Evolutionary conservation across 1,140 invertebrate genomes (phyloP).

Genomic region (Bilobella aurantiaca): DNA sequence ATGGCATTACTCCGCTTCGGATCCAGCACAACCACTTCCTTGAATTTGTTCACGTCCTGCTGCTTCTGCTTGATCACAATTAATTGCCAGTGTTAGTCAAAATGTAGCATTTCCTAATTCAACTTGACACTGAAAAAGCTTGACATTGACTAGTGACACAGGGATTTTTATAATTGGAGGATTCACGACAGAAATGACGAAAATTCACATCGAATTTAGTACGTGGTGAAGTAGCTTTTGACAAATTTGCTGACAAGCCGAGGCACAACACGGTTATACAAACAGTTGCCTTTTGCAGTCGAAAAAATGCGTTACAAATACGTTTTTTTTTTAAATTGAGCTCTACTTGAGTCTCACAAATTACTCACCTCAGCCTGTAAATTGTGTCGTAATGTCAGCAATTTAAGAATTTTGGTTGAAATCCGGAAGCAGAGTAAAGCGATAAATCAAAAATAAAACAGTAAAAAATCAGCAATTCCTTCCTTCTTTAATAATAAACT

Average conservation of each 20-base stretch:
- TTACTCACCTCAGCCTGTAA: conserved; percentile 9
- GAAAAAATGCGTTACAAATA: too few species aligned
- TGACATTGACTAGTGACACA: too few species aligned
- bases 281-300: too few species aligned
- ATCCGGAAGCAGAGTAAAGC: conserved; percentile 6
- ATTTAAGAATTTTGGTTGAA: background rate
- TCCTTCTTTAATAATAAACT: background rate
- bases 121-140: background rate
- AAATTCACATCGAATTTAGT: too few species aligned
- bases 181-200: too few species aligned
- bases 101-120: background rate
- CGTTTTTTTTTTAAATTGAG: too few species aligned
- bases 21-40: conserved; percentile 91
- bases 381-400: background rate
- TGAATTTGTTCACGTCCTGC: conserved; percentile 84
- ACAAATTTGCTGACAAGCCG: too few species aligned
- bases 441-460: conserved; percentile 1
- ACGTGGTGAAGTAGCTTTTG: too few species aligned
- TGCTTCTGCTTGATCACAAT: conserved; percentile 19
- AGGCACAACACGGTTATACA: too few species aligned
- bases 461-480: background rate
- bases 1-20: conserved; percentile 97
- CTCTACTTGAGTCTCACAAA: too few species aligned
- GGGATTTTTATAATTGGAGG: too few species aligned
- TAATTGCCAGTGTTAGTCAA: background rate